A percentile compares a stretch with the other conserved stretches of the same genome.
Conservation (phyloP, 2,113 vertebrate species). For the Rattus rattus region DNA sequence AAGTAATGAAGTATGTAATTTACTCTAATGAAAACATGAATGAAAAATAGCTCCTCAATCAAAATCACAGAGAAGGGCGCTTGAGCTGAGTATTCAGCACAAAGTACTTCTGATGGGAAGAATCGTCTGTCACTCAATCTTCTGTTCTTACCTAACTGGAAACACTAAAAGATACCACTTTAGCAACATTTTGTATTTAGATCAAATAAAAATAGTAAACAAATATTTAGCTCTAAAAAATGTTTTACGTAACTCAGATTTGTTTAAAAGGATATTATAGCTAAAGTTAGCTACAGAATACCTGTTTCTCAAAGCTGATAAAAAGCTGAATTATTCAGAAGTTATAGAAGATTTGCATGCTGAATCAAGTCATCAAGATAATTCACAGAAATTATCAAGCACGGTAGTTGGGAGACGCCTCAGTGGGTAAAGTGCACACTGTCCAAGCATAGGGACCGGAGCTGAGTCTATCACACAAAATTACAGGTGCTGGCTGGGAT, state of each 20-base stretch:
- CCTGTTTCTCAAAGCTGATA: background rate
- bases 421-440: too few relatives aligned
- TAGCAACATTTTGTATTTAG: background rate
- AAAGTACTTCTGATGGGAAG: background rate
- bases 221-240: background rate
- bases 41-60: conserved; percentile 7
- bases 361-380: background rate
- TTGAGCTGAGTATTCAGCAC: background rate
- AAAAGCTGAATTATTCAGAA: background rate
- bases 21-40: conserved; percentile 14
- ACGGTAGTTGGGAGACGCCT: background rate
- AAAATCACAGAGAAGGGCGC: background rate
- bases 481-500: background rate
- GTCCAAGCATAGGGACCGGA: too few relatives aligned
- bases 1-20: conserved; percentile 23
- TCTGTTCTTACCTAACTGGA: background rate
- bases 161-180: background rate
- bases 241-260: background rate
- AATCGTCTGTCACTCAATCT: background rate
- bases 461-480: background rate
- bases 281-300: background rate
- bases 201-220: background rate
- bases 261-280: background rate
- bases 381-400: background rate
- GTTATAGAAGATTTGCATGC: background rate